Conservation (phyloP, 2,797 vertebrate species). For the Natrix natrix region DNA sequence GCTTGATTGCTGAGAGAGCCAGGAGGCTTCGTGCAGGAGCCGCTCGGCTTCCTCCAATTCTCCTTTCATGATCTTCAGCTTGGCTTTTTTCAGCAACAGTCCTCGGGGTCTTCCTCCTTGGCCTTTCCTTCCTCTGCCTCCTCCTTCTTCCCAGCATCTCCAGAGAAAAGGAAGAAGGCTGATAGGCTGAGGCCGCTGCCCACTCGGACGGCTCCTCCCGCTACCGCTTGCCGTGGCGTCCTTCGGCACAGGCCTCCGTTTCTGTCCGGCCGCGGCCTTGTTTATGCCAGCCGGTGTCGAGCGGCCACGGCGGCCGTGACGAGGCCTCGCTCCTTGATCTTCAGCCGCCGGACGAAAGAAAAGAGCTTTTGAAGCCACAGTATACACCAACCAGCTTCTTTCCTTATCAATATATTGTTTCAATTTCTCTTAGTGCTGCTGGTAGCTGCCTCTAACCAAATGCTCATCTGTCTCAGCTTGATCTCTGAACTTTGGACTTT, state of each 20-base stretch:
- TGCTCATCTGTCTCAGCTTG: too few relatives aligned
- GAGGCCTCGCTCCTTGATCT: background rate
- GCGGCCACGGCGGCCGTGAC: background rate
- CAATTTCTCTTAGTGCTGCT: too few relatives aligned
- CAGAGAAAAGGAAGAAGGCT: background rate
- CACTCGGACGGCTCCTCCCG: background rate
- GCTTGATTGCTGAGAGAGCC: conserved; percentile 78
- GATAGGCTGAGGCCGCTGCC: conserved; percentile 18
- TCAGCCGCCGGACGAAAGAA: too few relatives aligned
- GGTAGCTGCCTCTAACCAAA: too few relatives aligned
- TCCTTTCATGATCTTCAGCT: conserved; percentile 62
- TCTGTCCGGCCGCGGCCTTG: conserved; percentile 34
- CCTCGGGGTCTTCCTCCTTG: too few relatives aligned
- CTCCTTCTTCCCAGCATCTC: too few relatives aligned
- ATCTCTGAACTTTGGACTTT: too few relatives aligned
- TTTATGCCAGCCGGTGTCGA: background rate
- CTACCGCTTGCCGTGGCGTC: background rate
- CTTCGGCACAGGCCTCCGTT: background rate
- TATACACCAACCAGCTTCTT: too few relatives aligned
- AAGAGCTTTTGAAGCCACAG: too few relatives aligned
- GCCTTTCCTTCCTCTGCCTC: too few relatives aligned
- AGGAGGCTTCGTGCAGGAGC: conserved; percentile 82
- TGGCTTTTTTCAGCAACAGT: too few relatives aligned
- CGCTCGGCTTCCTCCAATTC: conserved; percentile 79
- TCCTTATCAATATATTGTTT: too few relatives aligned